Percentiles rank a stretch among this genome's conserved stretches.
These are phyloP conservation scores for Orthosia cruda DNA, from an alignment of 2,888 invertebrate species.

Conservation along the genomic window DNA sequence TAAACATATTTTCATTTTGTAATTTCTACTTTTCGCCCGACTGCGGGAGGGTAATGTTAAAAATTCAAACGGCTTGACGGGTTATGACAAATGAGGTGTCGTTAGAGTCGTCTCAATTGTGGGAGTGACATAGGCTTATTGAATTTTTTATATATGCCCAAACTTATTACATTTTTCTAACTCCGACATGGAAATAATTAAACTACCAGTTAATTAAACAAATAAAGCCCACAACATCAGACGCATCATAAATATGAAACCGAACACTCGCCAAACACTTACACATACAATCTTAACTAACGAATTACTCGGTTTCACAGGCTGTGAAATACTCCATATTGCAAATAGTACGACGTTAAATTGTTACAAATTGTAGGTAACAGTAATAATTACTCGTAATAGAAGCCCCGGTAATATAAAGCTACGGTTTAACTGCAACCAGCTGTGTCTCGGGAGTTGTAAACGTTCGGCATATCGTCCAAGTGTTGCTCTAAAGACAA, in stretches of 20 bases:
- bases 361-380: constrained; percentile 79
- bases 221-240: too few relatives aligned
- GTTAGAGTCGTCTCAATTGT: too few relatives aligned
- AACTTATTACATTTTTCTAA: too few relatives aligned
- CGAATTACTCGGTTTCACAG: constrained; percentile 45
- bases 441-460: constrained; percentile 82
- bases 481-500: constrained; percentile 76
- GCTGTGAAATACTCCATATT: constrained; percentile 45
- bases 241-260: constrained; percentile 4
- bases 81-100: too few relatives aligned
- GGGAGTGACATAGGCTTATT: too few relatives aligned
- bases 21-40: too few relatives aligned
- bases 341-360: constrained; percentile 66
- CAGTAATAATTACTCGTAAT: constrained; percentile 80
- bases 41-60: too few relatives aligned
- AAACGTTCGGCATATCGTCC: constrained; percentile 80
- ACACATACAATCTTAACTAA: background rate
- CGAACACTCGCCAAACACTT: background rate
- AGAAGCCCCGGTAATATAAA: constrained; percentile 80
- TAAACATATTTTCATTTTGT: too few relatives aligned
- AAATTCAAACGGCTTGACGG: too few relatives aligned
- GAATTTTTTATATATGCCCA: too few relatives aligned
- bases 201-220: too few relatives aligned
- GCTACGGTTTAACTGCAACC: constrained; percentile 82
- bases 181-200: too few relatives aligned